Evolutionary conservation across 2,113 vertebrate genomes (phyloP).

Genomic region (Trogon surrucura): DNA sequence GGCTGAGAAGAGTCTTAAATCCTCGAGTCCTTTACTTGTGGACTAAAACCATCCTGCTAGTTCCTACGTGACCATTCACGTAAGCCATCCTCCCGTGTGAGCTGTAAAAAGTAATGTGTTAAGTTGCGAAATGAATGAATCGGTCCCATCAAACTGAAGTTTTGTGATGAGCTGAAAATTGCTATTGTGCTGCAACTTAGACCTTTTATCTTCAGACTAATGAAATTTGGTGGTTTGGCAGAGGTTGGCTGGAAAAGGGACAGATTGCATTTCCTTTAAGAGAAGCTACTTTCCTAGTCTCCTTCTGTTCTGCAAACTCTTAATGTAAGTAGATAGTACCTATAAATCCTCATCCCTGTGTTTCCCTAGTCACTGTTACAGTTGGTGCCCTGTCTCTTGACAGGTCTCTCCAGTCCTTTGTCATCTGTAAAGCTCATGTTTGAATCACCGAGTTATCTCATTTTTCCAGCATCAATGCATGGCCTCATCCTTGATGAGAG

Average conservation of each 20-base stretch:
- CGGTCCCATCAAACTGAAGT: neutral
- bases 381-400: neutral
- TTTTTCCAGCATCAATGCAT: neutral
- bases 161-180: neutral
- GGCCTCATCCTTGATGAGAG: neutral
- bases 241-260: neutral
- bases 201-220: neutral
- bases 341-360: neutral
- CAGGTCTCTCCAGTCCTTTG: neutral
- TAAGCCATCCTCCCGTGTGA: neutral
- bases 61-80: neutral
- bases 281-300: neutral
- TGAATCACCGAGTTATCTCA: neutral
- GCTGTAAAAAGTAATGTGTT: neutral
- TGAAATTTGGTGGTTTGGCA: constrained; percentile 12
- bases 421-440: neutral
- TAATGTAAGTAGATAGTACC: neutral
- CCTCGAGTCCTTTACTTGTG: neutral
- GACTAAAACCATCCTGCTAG: neutral
- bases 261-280: neutral
- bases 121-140: constrained; percentile 21
- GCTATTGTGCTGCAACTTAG: neutral
- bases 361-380: neutral
- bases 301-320: neutral
- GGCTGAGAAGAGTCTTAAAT: neutral